Conservation (phyloP, 2,797 vertebrate species). For the Eospalax fontanierii region DNA sequence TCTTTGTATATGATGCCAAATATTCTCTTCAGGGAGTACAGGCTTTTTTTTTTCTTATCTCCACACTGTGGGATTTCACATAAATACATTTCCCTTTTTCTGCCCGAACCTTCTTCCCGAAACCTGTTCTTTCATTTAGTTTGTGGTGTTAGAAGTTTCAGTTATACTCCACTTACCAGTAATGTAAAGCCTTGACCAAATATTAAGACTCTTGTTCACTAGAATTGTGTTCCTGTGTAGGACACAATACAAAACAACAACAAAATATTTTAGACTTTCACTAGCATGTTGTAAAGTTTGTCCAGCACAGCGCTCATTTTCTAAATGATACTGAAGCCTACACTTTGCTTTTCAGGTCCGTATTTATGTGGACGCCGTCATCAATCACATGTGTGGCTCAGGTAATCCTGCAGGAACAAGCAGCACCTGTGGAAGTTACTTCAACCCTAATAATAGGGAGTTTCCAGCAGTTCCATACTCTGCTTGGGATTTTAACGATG, state of each 20-base stretch:
- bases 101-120: too few species aligned
- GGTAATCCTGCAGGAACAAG: conserved; percentile 89
- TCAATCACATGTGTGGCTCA: conserved; percentile 93
- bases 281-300: background rate
- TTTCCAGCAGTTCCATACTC: conserved; percentile 94
- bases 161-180: background rate
- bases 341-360: conserved; percentile 87
- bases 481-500: conserved; percentile 93
- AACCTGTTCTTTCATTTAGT: accelerated
- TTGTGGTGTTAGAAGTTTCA: background rate
- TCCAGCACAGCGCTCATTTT: background rate
- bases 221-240: background rate
- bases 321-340: conserved; percentile 16
- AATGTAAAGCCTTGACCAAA: background rate
- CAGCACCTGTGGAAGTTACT: conserved; percentile 88
- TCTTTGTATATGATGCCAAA: background rate
- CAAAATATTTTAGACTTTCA: background rate
- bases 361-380: conserved; percentile 91
- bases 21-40: background rate
- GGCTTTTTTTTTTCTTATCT: background rate
- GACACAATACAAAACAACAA: background rate
- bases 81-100: background rate
- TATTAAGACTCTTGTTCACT: background rate
- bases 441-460: conserved; percentile 91
- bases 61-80: background rate